Percentiles rank a stretch among this genome's conserved stretches.
phyloP scores from a whole-genome alignment of 2,797 vertebrate genomes.

The Galago senegalensis region DNA sequence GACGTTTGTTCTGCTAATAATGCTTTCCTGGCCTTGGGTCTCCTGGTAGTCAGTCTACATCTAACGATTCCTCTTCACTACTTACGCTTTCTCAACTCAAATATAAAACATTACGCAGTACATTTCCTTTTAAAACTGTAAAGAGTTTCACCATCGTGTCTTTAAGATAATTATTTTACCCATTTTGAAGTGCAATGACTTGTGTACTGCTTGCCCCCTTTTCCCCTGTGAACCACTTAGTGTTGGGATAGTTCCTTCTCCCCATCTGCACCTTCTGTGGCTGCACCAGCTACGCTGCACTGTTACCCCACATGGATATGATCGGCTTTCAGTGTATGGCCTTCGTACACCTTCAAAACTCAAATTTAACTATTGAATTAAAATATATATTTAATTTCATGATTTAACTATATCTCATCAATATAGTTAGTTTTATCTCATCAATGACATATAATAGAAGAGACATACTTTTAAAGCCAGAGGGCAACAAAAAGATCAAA shows the following conservation, averaged over 20 bases:
- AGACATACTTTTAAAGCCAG: neutral
- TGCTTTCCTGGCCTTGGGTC: too few relatives aligned
- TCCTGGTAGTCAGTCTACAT: too few relatives aligned
- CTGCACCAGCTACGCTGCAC: too few relatives aligned
- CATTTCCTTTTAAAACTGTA: neutral
- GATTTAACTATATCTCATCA: too few relatives aligned
- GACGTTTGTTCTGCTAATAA: too few relatives aligned
- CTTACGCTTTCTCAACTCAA: neutral
- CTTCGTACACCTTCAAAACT: neutral
- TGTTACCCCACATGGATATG: neutral
- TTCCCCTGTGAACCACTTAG: too few relatives aligned
- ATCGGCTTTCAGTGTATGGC: neutral
- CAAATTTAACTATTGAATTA: neutral
- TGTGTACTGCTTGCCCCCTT: neutral
- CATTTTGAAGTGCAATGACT: too few relatives aligned
- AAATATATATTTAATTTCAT: neutral
- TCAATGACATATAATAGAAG: neutral
- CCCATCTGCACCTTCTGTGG: neutral
- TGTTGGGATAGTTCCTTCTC: too few relatives aligned
- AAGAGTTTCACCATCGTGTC: neutral
- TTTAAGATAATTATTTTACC: neutral
- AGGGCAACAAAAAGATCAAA: neutral
- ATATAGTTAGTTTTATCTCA: neutral
- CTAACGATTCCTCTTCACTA: neutral
- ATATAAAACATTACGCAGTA: too few relatives aligned